Percentiles rank a stretch among this genome's conserved stretches.
phyloP scores from a whole-genome alignment of 2,888 invertebrate genomes.

The Calliphora vomitoria region DNA sequence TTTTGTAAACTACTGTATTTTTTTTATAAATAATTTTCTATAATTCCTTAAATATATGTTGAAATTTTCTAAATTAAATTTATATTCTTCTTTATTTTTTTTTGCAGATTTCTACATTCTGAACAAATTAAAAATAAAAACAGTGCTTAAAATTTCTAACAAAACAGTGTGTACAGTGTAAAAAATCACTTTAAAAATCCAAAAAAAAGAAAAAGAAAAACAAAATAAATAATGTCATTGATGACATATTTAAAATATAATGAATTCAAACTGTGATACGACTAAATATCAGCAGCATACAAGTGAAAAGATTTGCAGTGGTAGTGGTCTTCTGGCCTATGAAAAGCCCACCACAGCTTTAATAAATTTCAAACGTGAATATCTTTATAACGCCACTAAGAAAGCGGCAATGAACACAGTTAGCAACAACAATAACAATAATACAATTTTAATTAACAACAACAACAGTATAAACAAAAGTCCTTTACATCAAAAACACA shows the following conservation, averaged over 20 bases:
- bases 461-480: slow-evolving; percentile 72
- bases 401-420: slow-evolving; percentile 77
- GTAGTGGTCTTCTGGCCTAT: slow-evolving; percentile 22
- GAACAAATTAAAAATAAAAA: no score
- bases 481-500: slow-evolving; percentile 73
- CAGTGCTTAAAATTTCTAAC: no score
- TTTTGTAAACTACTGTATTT: no score
- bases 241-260: slow-evolving; percentile 57
- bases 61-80: no score
- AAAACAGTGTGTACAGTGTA: background rate
- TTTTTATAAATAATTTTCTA: no score
- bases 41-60: no score
- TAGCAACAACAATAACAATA: slow-evolving; percentile 74
- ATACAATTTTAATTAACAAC: slow-evolving; percentile 65
- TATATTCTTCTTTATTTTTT: no score
- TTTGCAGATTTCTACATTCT: no score
- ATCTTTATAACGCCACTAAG: slow-evolving; percentile 75
- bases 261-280: slow-evolving; percentile 65
- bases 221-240: slow-evolving; percentile 55
- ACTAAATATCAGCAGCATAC: slow-evolving; percentile 46
- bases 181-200: background rate
- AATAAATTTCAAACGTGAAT: slow-evolving; percentile 76
- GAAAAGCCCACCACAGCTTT: slow-evolving; percentile 64
- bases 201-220: slow-evolving; percentile 11
- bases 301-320: slow-evolving; percentile 44